Evolutionary conservation across 2,113 vertebrate species (phyloP).

Genomic region (Phaetusa simplex): DNA sequence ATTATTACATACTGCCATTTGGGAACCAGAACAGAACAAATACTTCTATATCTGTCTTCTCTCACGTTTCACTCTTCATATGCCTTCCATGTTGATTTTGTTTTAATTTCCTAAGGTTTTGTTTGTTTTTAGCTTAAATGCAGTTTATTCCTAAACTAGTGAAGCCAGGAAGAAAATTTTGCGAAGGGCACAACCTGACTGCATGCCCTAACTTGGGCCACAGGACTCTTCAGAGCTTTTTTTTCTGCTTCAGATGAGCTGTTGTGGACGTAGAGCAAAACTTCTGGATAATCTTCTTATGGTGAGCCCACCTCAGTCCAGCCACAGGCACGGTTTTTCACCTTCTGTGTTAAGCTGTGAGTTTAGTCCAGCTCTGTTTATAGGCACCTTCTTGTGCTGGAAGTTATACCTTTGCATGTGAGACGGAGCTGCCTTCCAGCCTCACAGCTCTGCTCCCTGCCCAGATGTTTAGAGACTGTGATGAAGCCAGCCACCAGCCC

Average conservation of each 20-base stretch:
- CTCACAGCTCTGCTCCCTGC: not conserved
- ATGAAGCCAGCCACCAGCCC: not conserved
- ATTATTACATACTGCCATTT: not conserved
- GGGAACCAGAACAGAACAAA: conserved; percentile 13
- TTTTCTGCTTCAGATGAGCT: not conserved
- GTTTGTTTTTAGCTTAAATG: not conserved
- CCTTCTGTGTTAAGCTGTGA: not conserved
- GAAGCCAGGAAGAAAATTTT: not conserved
- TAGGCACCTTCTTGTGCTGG: not conserved
- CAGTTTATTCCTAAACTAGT: not conserved
- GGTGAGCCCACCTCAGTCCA: not conserved
- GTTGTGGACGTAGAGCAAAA: not conserved
- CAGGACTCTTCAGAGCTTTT: not conserved
- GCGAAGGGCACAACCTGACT: not conserved
- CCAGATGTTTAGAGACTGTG: not conserved
- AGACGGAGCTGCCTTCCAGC: not conserved
- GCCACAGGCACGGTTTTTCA: accelerated
- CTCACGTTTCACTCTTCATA: not conserved
- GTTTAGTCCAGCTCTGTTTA: not conserved
- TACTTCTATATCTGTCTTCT: not conserved
- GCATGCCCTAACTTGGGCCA: not conserved
- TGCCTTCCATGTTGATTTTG: not conserved
- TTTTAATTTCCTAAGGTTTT: not conserved
- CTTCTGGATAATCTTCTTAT: not conserved
- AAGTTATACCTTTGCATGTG: not conserved